A percentile compares a stretch with the other conserved stretches of the same genome.
These are phyloP conservation scores for Microcebus ravelobensis DNA, from an alignment of 2,113 vertebrate genomes.

Conservation along the genomic window DNA sequence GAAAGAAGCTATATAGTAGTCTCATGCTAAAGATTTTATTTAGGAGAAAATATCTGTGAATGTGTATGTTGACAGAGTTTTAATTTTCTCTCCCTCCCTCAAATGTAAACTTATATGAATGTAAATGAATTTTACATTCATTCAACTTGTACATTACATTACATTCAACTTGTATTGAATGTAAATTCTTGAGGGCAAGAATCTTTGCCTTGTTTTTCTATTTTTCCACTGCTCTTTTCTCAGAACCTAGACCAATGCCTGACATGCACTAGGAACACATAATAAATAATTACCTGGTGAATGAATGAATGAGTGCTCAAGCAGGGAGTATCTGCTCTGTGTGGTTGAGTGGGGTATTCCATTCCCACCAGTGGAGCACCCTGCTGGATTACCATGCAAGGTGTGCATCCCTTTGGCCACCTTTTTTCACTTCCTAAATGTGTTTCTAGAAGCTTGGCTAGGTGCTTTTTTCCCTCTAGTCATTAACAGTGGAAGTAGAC, in stretches of 20 bases:
- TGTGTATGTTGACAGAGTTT: not conserved
- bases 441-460: not conserved
- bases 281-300: not conserved
- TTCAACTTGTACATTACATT: no score
- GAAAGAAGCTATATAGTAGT: not conserved
- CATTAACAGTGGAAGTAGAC: not conserved
- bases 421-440: conserved; percentile 5
- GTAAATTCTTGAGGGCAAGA: not conserved
- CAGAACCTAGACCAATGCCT: not conserved
- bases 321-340: not conserved
- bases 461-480: not conserved
- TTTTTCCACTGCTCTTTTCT: not conserved
- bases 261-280: not conserved
- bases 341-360: not conserved
- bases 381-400: not conserved
- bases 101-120: not conserved
- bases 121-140: no score
- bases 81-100: not conserved
- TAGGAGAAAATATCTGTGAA: not conserved
- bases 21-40: not conserved
- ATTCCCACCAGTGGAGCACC: not conserved
- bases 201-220: not conserved
- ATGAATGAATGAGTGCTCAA: not conserved
- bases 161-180: no score
- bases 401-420: not conserved